Evolutionary conservation across 2,888 invertebrate genomes (phyloP).

Genomic region (Hypena proboscidalis): DNA sequence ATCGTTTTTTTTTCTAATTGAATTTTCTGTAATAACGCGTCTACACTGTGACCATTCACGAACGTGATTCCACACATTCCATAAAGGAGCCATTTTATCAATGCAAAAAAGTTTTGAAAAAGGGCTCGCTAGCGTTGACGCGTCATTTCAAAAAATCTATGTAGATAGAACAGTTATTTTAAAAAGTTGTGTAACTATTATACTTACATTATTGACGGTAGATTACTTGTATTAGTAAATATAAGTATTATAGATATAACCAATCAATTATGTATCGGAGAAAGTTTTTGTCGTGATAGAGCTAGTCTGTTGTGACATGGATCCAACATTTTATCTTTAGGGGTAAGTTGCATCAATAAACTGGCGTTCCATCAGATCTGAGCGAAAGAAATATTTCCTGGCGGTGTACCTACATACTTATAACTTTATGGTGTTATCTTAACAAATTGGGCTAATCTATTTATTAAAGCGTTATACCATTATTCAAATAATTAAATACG

Average conservation of each 20-base stretch:
- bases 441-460: too few relatives aligned
- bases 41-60: too few relatives aligned
- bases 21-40: too few relatives aligned
- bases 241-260: constrained; percentile 24
- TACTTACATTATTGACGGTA: constrained; percentile 21
- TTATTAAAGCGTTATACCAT: too few relatives aligned
- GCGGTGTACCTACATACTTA: too few relatives aligned
- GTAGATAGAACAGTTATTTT: constrained; percentile 24
- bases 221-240: constrained; percentile 28
- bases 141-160: constrained; percentile 11
- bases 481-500: too few relatives aligned
- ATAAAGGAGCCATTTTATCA: too few relatives aligned
- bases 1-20: constrained; percentile 11
- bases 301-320: constrained; percentile 13
- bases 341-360: constrained; percentile 24
- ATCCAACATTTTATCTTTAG: constrained; percentile 23
- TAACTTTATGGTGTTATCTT: too few relatives aligned
- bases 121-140: constrained; percentile 9
- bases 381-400: too few relatives aligned
- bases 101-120: too few relatives aligned
- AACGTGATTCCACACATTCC: too few relatives aligned
- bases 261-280: constrained; percentile 20
- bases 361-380: too few relatives aligned
- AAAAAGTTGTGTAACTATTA: constrained; percentile 13
- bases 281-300: constrained; percentile 17